Evolutionary conservation across 1,140 invertebrate genomes (phyloP), one percentile per base, ranked within the genome.

Genomic region (Mamestra configurata): DNA sequence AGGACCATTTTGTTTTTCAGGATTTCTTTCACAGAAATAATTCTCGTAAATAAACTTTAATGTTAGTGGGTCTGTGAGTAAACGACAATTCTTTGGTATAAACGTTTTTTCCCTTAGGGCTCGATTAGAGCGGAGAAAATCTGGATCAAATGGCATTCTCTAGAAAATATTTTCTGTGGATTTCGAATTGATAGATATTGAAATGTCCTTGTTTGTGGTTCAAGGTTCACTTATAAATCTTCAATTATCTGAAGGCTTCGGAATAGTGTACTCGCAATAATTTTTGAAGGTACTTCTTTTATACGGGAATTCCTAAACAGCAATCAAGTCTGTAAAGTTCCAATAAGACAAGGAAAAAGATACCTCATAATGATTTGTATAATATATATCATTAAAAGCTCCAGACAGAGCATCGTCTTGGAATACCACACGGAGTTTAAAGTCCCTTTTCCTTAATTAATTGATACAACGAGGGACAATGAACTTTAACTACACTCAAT

Each of bases 401-500:
- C 7, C 8, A 43, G 61, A 66, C 61, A 43, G 53, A 3, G 35
- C n/a, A 35, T 8, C 57, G 37, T 24, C 61, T 66, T 35, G 61
- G 61, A 66, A 66, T 66, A 66, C 37, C 61, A 18, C 11, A 37
- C 20, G 13, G 31, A 11, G 35, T 43, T 43, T 66, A 43, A 66
- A 40, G 61, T 43, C 37, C 37, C 18, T 43, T 66, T 66, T 66
- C 61, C 61, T 66, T n/a, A 40, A 15, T 37, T 61, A 61, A 66
- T 66, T 66, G 61, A 43, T 66, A 40, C 61, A 66, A 66, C 37
- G 31, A 61, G 57, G 57, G 57, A n/a, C 57, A 61, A 61, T 61
- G 57, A 61, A 61, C 57, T 61, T 20, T 53, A 20, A 53, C 6
- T 53, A 10, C 51, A 20, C 31, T 35, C 57, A 61, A 61, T 61